Evolutionary conservation across 2,797 vertebrate genomes (phyloP).

Genomic region (Garrulus glandarius): DNA sequence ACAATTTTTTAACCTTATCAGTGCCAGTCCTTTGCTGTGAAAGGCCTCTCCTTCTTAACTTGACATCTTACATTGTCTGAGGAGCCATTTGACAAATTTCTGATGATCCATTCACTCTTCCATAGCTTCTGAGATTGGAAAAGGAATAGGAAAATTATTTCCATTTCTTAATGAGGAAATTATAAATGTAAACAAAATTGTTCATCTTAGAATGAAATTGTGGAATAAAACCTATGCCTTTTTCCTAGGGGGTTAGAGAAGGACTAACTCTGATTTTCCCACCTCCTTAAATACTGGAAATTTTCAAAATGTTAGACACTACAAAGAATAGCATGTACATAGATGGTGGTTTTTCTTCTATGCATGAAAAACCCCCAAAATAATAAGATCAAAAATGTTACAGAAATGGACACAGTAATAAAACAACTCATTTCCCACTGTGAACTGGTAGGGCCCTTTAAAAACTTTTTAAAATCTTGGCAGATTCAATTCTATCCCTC

Average conservation of each 20-base stretch:
- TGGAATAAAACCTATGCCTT: neutral
- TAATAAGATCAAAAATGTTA: neutral
- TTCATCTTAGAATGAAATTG: neutral
- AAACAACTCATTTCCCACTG: neutral
- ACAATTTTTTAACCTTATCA: neutral
- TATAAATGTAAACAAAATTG: neutral
- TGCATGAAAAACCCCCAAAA: fast-evolving
- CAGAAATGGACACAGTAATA: neutral
- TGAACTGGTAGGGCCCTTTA: neutral
- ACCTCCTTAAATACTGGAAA: neutral
- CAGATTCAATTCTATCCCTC: neutral
- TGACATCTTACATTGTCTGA: neutral
- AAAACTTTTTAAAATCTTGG: neutral
- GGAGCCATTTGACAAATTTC: neutral
- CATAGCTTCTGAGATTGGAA: neutral
- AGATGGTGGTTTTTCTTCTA: neutral
- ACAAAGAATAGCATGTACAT: neutral
- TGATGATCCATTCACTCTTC: neutral
- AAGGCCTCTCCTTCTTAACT: neutral
- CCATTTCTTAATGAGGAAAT: neutral
- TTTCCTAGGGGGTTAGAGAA: neutral
- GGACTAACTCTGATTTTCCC: neutral
- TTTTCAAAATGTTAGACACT: neutral
- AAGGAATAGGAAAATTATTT: neutral
- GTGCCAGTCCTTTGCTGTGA: neutral